phyloP scores from a whole-genome alignment of 2,888 invertebrate genomes.

The Lissonota sp. region DNA sequence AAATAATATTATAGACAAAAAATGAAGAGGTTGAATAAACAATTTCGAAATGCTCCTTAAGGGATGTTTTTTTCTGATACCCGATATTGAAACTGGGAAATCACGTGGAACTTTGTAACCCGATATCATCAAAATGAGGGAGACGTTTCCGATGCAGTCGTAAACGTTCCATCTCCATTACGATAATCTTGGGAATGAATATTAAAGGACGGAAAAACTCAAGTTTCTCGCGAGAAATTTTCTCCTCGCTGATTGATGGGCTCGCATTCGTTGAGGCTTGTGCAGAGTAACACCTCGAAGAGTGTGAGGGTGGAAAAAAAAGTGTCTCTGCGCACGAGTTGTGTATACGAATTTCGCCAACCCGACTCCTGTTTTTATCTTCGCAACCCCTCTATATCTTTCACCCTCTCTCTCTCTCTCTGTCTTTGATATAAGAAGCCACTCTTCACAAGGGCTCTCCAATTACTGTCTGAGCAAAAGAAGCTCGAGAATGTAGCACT shows the following conservation, averaged over 20 bases:
- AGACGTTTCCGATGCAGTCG: background rate
- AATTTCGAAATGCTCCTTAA: too few species aligned
- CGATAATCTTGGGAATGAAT: slow-evolving; percentile 21
- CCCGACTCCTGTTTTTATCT: background rate
- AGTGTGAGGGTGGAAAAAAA: slow-evolving; percentile 16
- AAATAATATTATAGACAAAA: too few species aligned
- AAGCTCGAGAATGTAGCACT: slow-evolving; percentile 48
- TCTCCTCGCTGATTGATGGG: slow-evolving; percentile 24
- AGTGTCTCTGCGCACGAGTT: slow-evolving; percentile 32
- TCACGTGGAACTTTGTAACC: background rate
- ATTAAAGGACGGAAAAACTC: slow-evolving; percentile 15
- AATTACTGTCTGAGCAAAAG: slow-evolving; percentile 63
- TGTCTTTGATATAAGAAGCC: slow-evolving; percentile 63
- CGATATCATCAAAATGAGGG: background rate
- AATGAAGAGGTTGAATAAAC: too few species aligned
- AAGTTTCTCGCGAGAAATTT: slow-evolving; percentile 8
- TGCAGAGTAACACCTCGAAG: background rate
- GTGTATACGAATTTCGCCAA: slow-evolving; percentile 37
- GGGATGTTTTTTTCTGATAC: too few species aligned
- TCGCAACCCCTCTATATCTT: slow-evolving; percentile 13
- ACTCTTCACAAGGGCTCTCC: slow-evolving; percentile 66
- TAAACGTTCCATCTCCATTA: background rate
- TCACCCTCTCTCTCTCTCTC: slow-evolving; percentile 28
- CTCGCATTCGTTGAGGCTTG: slow-evolving; percentile 25
- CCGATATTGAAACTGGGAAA: background rate